Evolutionary conservation across 2,797 vertebrate species (phyloP).

Genomic region (Schizopygopsis pylzovi): DNA sequence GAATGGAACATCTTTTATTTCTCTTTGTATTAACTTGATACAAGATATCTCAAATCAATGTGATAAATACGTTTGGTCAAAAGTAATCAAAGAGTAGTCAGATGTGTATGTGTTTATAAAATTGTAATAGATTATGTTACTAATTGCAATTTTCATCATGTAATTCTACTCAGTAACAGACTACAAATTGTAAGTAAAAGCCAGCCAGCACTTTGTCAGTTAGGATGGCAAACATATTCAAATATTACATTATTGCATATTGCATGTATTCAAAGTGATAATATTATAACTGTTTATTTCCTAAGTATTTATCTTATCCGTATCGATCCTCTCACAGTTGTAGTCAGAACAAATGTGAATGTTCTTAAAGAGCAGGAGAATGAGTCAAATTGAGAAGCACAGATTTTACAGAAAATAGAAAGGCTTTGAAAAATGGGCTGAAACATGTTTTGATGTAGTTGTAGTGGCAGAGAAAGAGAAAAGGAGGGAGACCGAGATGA

Average conservation of each 20-base stretch:
- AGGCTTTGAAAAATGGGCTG: background rate
- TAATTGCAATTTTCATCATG: background rate
- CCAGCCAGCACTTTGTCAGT: background rate
- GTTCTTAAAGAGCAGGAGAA: background rate
- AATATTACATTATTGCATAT: no score
- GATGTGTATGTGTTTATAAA: background rate
- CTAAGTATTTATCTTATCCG: background rate
- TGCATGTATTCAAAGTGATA: background rate
- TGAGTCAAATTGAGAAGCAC: conserved; percentile 17
- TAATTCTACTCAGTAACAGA: background rate
- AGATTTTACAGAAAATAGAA: conserved; percentile 12
- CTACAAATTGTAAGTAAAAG: background rate
- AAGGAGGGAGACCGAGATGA: conserved; percentile 26
- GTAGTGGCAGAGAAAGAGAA: conserved; percentile 15
- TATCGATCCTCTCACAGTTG: background rate
- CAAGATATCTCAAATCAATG: background rate
- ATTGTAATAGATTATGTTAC: background rate
- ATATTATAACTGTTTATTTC: background rate
- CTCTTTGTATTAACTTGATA: background rate
- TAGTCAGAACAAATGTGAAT: background rate
- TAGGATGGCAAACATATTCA: background rate
- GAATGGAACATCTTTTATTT: background rate
- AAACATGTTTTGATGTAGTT: conserved; percentile 30
- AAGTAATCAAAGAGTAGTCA: background rate
- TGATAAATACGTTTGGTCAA: background rate